phyloP scores from a whole-genome alignment of 2,113 vertebrate genomes.

The Thryonomys swinderianus region DNA sequence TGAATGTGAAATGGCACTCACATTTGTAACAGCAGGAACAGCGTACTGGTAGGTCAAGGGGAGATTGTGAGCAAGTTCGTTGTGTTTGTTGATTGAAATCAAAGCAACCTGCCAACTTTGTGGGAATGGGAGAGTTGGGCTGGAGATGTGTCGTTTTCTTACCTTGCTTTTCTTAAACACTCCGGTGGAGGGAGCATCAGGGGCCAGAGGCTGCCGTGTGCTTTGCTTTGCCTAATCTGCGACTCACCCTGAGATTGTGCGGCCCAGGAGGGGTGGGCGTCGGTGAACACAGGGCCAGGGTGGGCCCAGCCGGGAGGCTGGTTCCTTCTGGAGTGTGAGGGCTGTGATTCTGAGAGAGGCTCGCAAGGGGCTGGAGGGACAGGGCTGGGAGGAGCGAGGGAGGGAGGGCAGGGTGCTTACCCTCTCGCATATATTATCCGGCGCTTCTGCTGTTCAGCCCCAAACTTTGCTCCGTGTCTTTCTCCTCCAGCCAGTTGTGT shows the following conservation, averaged over 20 bases:
- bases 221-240: conserved; percentile 44
- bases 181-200: background rate
- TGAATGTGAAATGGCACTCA: conserved; percentile 20
- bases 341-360: background rate
- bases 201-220: background rate
- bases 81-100: background rate
- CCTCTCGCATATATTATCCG: background rate
- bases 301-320: background rate
- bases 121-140: background rate
- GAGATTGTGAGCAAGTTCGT: background rate
- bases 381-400: background rate
- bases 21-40: background rate
- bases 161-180: background rate
- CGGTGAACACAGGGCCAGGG: background rate
- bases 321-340: background rate
- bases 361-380: background rate
- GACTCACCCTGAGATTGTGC: background rate
- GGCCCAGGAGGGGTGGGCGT: background rate
- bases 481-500: background rate
- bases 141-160: background rate
- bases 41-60: background rate
- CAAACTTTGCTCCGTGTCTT: background rate
- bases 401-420: background rate
- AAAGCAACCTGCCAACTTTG: background rate
- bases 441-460: background rate